Evolutionary conservation across 2,113 vertebrate species (phyloP).

Genomic region (Fregetta grallaria): DNA sequence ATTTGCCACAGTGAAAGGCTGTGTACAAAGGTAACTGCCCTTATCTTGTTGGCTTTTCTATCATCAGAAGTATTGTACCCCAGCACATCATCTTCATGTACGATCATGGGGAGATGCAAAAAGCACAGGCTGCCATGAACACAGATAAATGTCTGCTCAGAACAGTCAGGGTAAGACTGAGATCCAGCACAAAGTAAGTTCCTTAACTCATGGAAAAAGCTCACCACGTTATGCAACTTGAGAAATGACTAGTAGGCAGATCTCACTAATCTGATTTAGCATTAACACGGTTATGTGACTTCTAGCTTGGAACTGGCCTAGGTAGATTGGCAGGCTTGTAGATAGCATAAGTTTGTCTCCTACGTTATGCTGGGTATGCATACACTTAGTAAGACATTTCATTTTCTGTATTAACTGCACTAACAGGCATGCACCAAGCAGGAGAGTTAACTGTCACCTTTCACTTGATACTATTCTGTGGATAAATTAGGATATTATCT

Average conservation of each 20-base stretch:
- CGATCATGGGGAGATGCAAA: neutral
- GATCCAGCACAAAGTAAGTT: neutral
- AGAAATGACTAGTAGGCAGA: neutral
- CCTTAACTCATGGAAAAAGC: neutral
- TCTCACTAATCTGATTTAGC: neutral
- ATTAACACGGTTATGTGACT: fast-evolving
- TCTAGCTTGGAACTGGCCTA: neutral
- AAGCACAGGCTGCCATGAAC: neutral
- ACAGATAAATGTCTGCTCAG: neutral
- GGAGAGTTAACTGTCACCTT: neutral
- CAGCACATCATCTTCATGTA: neutral
- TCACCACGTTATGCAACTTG: neutral
- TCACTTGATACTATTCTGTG: neutral
- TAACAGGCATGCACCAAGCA: neutral
- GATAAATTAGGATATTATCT: neutral
- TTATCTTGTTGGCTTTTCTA: neutral
- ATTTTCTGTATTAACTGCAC: neutral
- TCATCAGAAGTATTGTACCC: neutral
- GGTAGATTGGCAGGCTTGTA: neutral
- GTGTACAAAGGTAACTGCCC: neutral
- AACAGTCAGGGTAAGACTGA: neutral
- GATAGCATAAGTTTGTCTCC: neutral
- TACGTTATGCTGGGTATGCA: neutral
- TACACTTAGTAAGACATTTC: fast-evolving
- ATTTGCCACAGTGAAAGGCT: neutral